Evolutionary conservation across 1,140 invertebrate species (phyloP).

Genomic region (Holcopasites calliopsidis): DNA sequence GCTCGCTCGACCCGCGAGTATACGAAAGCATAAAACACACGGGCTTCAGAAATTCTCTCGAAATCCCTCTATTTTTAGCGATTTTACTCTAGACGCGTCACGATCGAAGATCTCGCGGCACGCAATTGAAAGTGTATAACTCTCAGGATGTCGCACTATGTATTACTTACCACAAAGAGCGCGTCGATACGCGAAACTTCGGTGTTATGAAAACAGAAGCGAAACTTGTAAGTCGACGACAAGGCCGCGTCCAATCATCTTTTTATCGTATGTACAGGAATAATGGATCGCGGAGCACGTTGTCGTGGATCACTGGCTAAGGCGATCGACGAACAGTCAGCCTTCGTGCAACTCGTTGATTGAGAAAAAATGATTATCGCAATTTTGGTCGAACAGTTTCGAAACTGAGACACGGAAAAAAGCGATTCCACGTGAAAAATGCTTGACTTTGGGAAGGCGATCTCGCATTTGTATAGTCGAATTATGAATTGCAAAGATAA

Average conservation of each 20-base stretch:
- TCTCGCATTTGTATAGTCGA: background rate
- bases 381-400: no score
- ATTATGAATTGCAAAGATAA: background rate
- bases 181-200: background rate
- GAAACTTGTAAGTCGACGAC: background rate
- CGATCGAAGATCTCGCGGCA: background rate
- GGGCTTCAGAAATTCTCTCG: background rate
- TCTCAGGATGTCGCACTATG: background rate
- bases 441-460: background rate
- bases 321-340: background rate
- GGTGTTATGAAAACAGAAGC: conserved; percentile 14
- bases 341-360: no score
- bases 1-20: background rate
- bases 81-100: background rate
- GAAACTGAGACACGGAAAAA: no score
- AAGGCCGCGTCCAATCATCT: background rate
- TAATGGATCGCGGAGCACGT: background rate
- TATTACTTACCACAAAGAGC: conserved; percentile 6
- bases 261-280: background rate
- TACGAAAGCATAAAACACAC: background rate
- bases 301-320: background rate
- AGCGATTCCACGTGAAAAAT: background rate
- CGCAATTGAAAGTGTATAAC: background rate
- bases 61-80: background rate
- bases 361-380: no score